phyloP scores from a whole-genome alignment of 2,113 vertebrate genomes.

The Barbus barbus region DNA sequence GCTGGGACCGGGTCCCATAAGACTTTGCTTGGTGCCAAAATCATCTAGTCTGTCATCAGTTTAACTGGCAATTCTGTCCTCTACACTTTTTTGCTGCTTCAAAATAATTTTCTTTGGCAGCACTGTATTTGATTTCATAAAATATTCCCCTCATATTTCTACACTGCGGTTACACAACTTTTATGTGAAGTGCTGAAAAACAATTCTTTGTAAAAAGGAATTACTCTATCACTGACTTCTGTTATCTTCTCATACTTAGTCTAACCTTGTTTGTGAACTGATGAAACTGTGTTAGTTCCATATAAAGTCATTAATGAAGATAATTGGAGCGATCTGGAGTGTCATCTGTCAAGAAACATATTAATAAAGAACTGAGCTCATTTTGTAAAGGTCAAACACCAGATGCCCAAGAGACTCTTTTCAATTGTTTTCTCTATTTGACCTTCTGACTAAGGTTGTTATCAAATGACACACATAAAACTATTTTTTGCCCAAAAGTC shows the following conservation, averaged over 20 bases:
- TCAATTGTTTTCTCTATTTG: not conserved
- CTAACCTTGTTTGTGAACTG: not conserved
- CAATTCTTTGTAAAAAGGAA: conserved; percentile 20
- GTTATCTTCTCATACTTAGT: not conserved
- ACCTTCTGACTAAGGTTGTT: not conserved
- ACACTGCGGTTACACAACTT: conserved; percentile 48
- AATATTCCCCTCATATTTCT: conserved; percentile 47
- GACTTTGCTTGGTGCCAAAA: conserved; percentile 3
- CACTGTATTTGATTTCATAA: conserved; percentile 35
- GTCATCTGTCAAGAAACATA: not conserved
- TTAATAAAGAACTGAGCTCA: not conserved
- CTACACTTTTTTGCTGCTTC: not conserved
- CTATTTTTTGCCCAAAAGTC: conserved; percentile 2
- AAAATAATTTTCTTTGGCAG: conserved; percentile 52
- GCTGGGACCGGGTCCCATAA: conserved; percentile 51
- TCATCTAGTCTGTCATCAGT: not conserved
- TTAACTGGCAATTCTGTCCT: conserved; percentile 41
- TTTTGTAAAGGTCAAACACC: not conserved
- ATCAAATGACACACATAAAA: conserved; percentile 14
- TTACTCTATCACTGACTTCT: not conserved
- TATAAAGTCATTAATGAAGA: not conserved
- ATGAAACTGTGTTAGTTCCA: not conserved
- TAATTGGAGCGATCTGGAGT: not conserved
- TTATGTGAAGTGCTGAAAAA: conserved; percentile 27
- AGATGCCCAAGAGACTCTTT: not conserved